Base-by-base conservation (phyloP, 2,797 vertebrate species). In the Taenioides sp. region DNA sequence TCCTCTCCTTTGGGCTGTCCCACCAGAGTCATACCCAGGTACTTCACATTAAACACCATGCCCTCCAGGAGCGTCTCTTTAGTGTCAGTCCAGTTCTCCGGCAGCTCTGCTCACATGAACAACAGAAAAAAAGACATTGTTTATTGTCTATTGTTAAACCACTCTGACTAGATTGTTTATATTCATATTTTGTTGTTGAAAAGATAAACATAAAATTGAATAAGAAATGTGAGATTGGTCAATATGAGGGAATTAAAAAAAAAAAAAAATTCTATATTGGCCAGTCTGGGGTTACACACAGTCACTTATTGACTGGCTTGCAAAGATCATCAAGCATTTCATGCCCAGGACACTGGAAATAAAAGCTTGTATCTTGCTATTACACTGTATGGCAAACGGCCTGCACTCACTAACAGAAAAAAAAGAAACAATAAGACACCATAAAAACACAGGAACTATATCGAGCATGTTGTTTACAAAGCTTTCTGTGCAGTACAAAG, bases 21-120 rank as follows among this genome's bases (percentile, higher is more conserved):
- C 61, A 98, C 96, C 83, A 97, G 87, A 0, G 96, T 98, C 95
- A 97, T 97, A n/a, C 96, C 96, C 75, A 98, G 87, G 79, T 96
- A 97, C 78, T 97, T 97, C 20, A 98, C 92, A 0, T 95, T 95
- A 80, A 98, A 98, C 78, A 93, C 93, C 94, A 96, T 95, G 40
- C 96, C 96, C 74, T 97, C 96, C 77, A 96, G 88, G 58, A 97
- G 91, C 0, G 95, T 95, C 86, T 98, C 96, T 80, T 96, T 95
- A 69, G 95, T 96, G 80, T 97, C 96, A 0, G 95, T 93, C 95
- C 96, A 97, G 90, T 93, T 95, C 88, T 97, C 96, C 0, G 96
- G 93, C 65, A 97, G 92, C 84, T 96, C 96, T 95, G 83, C 23
- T 67, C 49, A 60, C 62, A 81, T 58, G 76, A 72, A 76, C n/a